Base-by-base conservation (phyloP, 2,888 invertebrate genomes). In the Limenitis arthemis region DNA sequence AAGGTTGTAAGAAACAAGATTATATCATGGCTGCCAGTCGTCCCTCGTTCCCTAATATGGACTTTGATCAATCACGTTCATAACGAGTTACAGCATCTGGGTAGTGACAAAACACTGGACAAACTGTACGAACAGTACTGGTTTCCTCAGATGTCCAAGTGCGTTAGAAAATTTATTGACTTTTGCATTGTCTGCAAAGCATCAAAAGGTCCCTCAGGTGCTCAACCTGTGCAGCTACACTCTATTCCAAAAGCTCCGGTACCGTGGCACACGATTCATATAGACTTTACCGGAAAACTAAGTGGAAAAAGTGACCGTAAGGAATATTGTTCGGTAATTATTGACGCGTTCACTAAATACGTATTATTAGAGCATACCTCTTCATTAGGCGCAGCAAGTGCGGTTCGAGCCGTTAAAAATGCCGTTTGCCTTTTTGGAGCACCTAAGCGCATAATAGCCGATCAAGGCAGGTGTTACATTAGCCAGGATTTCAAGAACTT, bases 211-310 rank as follows among this genome's bases (percentile, higher is more conserved):
- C 40, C 44, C 0, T 64, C 63, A 0, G 64, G 63, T 1, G 61
- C 61, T 12, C 56, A 58, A 9, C 60, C 44, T 1, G 49, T 59
- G 1, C 44, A 32, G 8, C 44, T 65, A 0, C 65, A 67, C 30
- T 55, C 65, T 0, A 67, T 66, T 5, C 63, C 60, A 0, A 61
- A 59, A 48, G 32, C 37, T 1, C 8, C 53, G 5, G 32, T 55
- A 5, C 60, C 67, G 0, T 69, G 63, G 64, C 64, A 67, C n/a
- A 67, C 67, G 0, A 42, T 69, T 2, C 64, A 67, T 33, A 55
- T 67, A 5, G 65, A 68, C 20, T 34, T 64, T 1, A 60, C 62
- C 0, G 66, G 66, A 0, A 64, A 65, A 29, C 51, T n/a, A n/a
- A n/a, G n/a, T n/a, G n/a, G 43, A 11, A 49, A 42, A 12, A 42